Evolutionary conservation across 2,888 invertebrate genomes (phyloP), one percentile per base, ranked within the genome.

Genomic region (Leucophora obtusa): DNA sequence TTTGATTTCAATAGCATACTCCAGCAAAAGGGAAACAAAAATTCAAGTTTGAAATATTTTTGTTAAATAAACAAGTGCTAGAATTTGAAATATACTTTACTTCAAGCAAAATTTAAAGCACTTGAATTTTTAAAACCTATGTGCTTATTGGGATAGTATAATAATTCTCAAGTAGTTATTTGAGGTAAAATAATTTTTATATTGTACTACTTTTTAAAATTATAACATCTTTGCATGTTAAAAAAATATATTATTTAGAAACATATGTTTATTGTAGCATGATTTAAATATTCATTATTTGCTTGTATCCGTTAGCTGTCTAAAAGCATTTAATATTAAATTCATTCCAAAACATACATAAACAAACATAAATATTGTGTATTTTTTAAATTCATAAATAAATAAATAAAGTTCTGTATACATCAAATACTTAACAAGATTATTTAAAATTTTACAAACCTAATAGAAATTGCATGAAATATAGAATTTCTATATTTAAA

Each of bases 181-280:
- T n/a, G n/a, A n/a, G n/a, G n/a, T n/a, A n/a, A n/a, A n/a, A n/a
- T n/a, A n/a, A n/a, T n/a, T n/a, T n/a, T n/a, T n/a, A n/a, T n/a
- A n/a, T n/a, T n/a, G n/a, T n/a, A n/a, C n/a, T n/a, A n/a, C n/a
- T n/a, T n/a, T n/a, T n/a, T n/a, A n/a, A n/a, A n/a, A n/a, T n/a
- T n/a, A n/a, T n/a, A n/a, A n/a, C 24, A 56, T 54, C 50, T 50
- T 9, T 15, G 35, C 60, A 56, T 68, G 62, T 75, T 69, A 43
- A 18, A 43, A 24, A 21, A 28, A 56, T 21, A 51, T 14, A 53
- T 53, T 9, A n/a, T 66, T 59, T 59, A 1, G 1, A 35, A 43
- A 60, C 76, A 63, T 35, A 18, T 63, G 69, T 75, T 75, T 35
- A 51, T 21, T 76, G 62, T 58, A 51, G 43, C 43, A 70, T 71